Base-by-base conservation (phyloP, 1,140 invertebrate genomes). In the Thaumetopoea pityocampa region DNA sequence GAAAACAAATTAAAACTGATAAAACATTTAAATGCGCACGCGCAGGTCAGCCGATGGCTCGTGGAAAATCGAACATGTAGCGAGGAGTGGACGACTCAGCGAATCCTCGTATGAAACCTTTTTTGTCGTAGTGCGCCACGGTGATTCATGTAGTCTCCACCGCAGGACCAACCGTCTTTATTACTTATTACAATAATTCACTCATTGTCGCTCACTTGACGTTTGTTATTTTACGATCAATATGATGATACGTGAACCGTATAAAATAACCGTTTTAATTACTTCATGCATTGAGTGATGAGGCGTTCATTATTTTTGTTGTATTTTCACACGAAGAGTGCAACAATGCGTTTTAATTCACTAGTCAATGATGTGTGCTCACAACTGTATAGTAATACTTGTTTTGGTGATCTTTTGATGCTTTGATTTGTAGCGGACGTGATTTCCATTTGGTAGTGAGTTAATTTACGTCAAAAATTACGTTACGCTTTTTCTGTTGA, bases 1-100 rank as follows among this genome's bases (percentile, higher is more conserved):
- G 50, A 61, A 56, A 58, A 67, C 58, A 65, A 69, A 74, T 66
- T 65, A 66, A 59, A 61, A 51, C 28, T 57, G 46, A 53, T 59
- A 48, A 46, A 55, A 51, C 50, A 51, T 61, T 54, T 26, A 64
- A 47, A 63, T 58, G 49, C 29, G 49, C 45, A 50, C 37, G 43
- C 51, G 43, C 55, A 41, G 37, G 17, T 48, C 50, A 35, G 20
- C 15, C 10, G 28, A 46, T 42, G 43, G 30, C 42, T 55, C n/a
- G 42, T 47, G 41, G 40, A 55, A 54, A 49, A 51, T 46, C 42
- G 43, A 48, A 48, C 42, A 57, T 45, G 43, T 33, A 45, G 20
- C 28, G 16, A 19, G 26, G 19, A 24, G 28, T 24, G 12, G 36
- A 17, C 12, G 20, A n/a, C 14, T 16, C 15, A 4, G 29, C 16